Conservation (phyloP, 2,797 vertebrate genomes). For the Melopsittacus undulatus region DNA sequence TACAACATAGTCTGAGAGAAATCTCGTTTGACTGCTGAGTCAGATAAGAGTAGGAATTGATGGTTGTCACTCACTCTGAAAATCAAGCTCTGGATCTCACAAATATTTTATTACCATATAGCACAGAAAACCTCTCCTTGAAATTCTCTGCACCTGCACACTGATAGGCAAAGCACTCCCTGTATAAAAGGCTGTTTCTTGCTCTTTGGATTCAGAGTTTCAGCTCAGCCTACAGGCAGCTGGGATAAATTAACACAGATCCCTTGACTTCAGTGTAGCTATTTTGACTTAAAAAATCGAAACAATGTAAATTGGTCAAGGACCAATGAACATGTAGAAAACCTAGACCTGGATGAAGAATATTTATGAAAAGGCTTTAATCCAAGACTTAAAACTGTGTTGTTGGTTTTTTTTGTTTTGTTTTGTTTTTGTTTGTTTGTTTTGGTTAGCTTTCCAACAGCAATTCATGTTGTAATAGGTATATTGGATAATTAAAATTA, state of each 20-base stretch:
- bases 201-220: background rate
- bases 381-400: background rate
- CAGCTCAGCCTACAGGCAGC: background rate
- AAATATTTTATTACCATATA: background rate
- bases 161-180: background rate
- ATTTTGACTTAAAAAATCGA: background rate
- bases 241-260: background rate
- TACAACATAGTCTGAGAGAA: background rate
- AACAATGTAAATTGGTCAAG: background rate
- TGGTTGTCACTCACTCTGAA: background rate
- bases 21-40: background rate
- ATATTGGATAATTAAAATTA: background rate
- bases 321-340: background rate
- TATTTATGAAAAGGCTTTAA: background rate
- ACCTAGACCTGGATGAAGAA: background rate
- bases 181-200: background rate
- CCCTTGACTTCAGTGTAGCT: background rate
- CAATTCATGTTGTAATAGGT: background rate
- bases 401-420: background rate
- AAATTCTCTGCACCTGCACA: background rate
- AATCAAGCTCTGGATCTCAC: conserved; percentile 3
- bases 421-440: background rate
- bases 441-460: background rate
- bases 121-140: background rate
- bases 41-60: background rate